Evolutionary conservation across 2,888 invertebrate species (phyloP).

Genomic region (Drosophila putrida): DNA sequence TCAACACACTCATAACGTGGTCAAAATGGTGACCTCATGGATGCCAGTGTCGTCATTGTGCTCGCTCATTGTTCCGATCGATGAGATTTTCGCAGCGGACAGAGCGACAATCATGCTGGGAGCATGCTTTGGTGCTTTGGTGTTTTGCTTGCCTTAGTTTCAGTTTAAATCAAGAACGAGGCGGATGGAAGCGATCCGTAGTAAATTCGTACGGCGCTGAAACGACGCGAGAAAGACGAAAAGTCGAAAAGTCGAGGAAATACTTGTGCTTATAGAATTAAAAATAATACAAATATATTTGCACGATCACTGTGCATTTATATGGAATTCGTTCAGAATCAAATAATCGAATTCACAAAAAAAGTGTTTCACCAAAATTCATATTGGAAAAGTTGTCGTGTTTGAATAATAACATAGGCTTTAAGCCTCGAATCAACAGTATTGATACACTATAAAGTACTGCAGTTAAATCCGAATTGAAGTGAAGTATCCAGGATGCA

Average conservation of each 20-base stretch:
- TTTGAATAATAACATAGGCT: background rate
- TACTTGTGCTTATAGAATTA: conserved; percentile 26
- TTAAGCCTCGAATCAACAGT: background rate
- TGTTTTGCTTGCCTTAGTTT: conserved; percentile 69
- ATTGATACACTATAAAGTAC: background rate
- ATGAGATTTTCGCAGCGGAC: conserved; percentile 35
- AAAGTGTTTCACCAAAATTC: conserved; percentile 1
- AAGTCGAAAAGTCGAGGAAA: conserved; percentile 24
- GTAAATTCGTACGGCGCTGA: conserved; percentile 23
- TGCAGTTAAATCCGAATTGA: background rate
- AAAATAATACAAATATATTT: conserved; percentile 27
- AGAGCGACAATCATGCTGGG: conserved; percentile 51
- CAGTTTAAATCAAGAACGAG: conserved; percentile 76
- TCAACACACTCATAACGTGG: conserved; percentile 14
- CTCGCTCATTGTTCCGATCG: conserved; percentile 21
- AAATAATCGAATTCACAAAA: background rate
- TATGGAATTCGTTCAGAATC: conserved; percentile 13
- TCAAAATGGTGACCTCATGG: conserved; percentile 50
- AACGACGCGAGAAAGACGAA: conserved; percentile 34
- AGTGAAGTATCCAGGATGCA: conserved; percentile 33
- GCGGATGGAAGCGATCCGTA: conserved; percentile 69
- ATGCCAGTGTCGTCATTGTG: conserved; percentile 52
- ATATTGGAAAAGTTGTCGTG: background rate
- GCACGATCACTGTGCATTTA: background rate
- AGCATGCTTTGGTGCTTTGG: conserved; percentile 26